These are phyloP conservation scores for Vireo altiloquus DNA, from an alignment of 2,113 vertebrate species.

Conservation along the genomic window DNA sequence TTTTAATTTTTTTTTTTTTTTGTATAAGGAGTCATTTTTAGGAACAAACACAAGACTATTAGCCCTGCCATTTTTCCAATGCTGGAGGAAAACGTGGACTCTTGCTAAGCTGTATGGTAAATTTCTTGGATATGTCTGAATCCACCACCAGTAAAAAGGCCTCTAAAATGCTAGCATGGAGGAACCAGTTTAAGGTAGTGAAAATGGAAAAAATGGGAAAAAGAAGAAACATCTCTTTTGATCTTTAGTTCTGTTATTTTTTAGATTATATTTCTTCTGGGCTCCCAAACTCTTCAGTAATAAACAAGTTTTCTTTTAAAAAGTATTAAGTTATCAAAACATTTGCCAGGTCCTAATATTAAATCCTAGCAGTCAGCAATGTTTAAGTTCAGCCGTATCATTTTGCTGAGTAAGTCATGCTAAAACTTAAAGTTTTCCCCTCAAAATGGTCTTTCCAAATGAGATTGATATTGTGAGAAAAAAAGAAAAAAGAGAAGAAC, in stretches of 20 bases:
- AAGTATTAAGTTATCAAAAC: conserved; percentile 55
- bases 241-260: conserved; percentile 34
- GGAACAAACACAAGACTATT: conserved; percentile 11
- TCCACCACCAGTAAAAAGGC: neutral
- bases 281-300: conserved; percentile 7
- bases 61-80: conserved; percentile 31
- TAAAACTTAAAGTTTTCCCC: conserved; percentile 45
- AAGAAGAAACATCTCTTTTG: conserved; percentile 46
- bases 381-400: conserved; percentile 16
- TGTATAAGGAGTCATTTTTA: neutral
- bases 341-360: conserved; percentile 44
- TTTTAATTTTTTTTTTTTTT: neutral
- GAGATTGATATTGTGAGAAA: conserved; percentile 53
- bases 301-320: conserved; percentile 49
- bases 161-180: neutral
- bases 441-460: conserved; percentile 46
- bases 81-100: neutral
- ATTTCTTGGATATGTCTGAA: conserved; percentile 10
- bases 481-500: conserved; percentile 31
- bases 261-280: conserved; percentile 41
- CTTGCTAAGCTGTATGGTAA: neutral
- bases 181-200: neutral
- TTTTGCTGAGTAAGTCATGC: conserved; percentile 45
- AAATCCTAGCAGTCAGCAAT: conserved; percentile 29
- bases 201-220: conserved; percentile 32